Conservation (phyloP, 2,888 invertebrate genomes). For the Lomographa bimaculata region DNA sequence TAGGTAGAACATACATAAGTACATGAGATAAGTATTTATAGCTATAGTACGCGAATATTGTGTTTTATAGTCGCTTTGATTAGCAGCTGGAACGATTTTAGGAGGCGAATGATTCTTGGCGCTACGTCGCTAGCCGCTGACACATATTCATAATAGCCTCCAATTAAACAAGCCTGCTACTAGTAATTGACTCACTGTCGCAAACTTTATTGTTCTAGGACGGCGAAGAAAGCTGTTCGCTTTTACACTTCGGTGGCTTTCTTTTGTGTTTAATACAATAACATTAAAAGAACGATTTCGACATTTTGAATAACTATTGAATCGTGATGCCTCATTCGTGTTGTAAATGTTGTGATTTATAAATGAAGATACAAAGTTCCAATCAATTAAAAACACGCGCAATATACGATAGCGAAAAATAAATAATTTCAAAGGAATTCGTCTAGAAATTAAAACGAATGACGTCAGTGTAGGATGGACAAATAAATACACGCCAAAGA, state of each 20-base stretch:
- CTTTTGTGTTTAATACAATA: constrained; percentile 50
- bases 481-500: constrained; percentile 28
- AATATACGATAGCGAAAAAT: constrained; percentile 5
- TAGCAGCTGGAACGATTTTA: constrained; percentile 50
- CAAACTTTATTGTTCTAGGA: constrained; percentile 17
- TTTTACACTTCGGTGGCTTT: constrained; percentile 17
- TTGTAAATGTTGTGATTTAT: background rate
- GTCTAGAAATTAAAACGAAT: constrained; percentile 64
- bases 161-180: constrained; percentile 61
- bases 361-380: too few relatives aligned
- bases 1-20: constrained; percentile 52
- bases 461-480: constrained; percentile 60
- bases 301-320: constrained; percentile 22
- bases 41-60: constrained; percentile 34
- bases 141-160: constrained; percentile 73
- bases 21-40: constrained; percentile 43
- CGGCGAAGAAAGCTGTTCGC: constrained; percentile 16
- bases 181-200: constrained; percentile 46
- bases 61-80: constrained; percentile 45
- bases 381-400: too few relatives aligned
- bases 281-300: constrained; percentile 42
- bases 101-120: constrained; percentile 46
- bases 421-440: constrained; percentile 7
- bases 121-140: constrained; percentile 56
- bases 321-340: constrained; percentile 8